Conservation (phyloP, 1,140 invertebrate species). For the Trissolcus basalis region DNA sequence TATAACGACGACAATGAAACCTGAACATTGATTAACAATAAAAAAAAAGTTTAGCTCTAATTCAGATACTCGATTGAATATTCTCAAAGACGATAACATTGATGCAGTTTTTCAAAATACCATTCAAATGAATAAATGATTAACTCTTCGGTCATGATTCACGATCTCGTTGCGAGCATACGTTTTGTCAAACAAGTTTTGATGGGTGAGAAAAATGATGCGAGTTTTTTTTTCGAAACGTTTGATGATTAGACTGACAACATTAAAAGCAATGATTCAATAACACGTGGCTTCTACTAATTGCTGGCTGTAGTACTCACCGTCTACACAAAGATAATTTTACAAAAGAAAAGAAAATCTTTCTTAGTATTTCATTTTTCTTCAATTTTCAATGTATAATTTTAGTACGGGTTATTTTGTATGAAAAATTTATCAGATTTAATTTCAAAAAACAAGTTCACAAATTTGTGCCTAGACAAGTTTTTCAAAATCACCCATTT, state of each 20-base stretch:
- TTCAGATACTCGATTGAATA: too few relatives aligned
- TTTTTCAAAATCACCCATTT: too few relatives aligned
- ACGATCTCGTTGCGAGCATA: background rate
- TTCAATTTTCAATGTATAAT: background rate
- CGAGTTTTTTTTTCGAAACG: conserved; percentile 7
- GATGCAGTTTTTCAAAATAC: too few relatives aligned
- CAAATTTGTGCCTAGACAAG: too few relatives aligned
- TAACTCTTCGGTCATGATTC: too few relatives aligned
- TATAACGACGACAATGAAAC: background rate
- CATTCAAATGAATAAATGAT: too few relatives aligned
- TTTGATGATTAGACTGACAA: conserved; percentile 15
- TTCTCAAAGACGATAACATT: too few relatives aligned
- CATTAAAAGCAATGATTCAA: conserved; percentile 42
- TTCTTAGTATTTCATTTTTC: conserved; percentile 34
- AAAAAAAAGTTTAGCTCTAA: background rate
- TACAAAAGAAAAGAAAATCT: conserved; percentile 56
- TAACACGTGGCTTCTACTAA: conserved; percentile 30
- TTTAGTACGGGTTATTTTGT: conserved; percentile 24
- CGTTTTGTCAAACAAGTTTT: too few relatives aligned
- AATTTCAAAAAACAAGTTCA: too few relatives aligned
- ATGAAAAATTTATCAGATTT: too few relatives aligned
- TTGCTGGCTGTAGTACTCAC: conserved; percentile 37
- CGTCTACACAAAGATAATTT: conserved; percentile 51
- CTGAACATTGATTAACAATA: background rate
- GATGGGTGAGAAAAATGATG: conserved; percentile 9